phyloP scores from a whole-genome alignment of 1,140 invertebrate species.

The Brachionus manjavacas region DNA sequence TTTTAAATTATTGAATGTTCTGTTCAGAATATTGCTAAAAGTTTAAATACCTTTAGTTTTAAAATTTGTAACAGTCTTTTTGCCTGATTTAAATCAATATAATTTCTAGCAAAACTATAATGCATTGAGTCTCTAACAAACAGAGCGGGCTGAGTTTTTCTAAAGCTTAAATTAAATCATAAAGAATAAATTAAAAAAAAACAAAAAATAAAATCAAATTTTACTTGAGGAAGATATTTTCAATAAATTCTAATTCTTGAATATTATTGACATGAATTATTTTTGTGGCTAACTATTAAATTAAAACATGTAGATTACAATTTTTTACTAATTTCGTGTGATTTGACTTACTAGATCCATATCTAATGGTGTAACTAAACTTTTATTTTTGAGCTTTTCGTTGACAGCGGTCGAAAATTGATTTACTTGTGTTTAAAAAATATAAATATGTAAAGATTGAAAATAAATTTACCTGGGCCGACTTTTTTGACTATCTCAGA shows the following conservation, averaged over 20 bases:
- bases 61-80: constrained; percentile 15
- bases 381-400: neutral
- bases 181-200: too few relatives aligned
- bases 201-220: neutral
- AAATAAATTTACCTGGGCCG: neutral
- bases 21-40: too few relatives aligned
- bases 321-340: neutral
- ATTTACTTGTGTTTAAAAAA: neutral
- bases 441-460: neutral
- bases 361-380: constrained; percentile 35
- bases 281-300: constrained; percentile 3
- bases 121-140: constrained; percentile 40
- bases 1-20: too few relatives aligned
- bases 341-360: constrained; percentile 17
- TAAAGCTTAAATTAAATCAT: neutral
- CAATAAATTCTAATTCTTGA: constrained; percentile 39
- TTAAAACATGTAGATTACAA: neutral
- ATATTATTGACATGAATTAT: constrained; percentile 39
- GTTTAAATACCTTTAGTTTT: neutral
- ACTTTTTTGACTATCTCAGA: constrained; percentile 36
- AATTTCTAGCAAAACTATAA: constrained; percentile 22
- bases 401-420: neutral
- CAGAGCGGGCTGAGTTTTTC: constrained; percentile 33
- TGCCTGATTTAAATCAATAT: constrained; percentile 29
- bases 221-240: constrained; percentile 14